Evolutionary conservation across 2,113 vertebrate species (phyloP).

Genomic region (Leuciscus idus): DNA sequence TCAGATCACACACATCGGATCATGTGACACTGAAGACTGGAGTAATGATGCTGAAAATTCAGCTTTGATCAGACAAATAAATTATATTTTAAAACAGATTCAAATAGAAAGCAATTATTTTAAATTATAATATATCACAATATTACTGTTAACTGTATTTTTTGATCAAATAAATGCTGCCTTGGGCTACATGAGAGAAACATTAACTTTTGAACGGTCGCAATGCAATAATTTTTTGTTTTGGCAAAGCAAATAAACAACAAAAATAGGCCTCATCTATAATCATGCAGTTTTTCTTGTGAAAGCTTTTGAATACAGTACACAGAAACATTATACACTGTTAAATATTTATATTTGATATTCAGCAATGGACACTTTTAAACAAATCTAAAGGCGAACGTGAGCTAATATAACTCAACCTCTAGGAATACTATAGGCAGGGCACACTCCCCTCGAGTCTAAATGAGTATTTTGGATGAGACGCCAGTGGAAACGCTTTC

Average conservation of each 20-base stretch:
- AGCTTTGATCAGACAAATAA: neutral
- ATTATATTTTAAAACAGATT: neutral
- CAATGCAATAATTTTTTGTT: no score
- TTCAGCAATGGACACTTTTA: neutral
- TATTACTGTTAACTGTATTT: no score
- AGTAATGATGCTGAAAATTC: neutral
- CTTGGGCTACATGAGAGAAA: neutral
- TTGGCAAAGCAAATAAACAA: no score
- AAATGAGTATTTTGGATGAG: neutral
- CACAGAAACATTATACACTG: neutral
- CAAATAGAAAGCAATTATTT: no score
- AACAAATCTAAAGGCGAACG: neutral
- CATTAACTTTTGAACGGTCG: neutral
- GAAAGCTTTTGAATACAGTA: neutral
- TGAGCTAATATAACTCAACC: neutral
- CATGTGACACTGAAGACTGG: neutral
- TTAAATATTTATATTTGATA: neutral
- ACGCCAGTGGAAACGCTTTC: neutral
- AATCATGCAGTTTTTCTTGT: neutral
- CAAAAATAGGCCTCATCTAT: no score
- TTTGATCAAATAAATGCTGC: no score
- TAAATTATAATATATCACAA: no score
- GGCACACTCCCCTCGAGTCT: neutral
- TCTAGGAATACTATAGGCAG: neutral
- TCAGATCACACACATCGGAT: neutral